Base-by-base conservation (phyloP, 2,113 vertebrate genomes). In the Thamnophis sirtalis region DNA sequence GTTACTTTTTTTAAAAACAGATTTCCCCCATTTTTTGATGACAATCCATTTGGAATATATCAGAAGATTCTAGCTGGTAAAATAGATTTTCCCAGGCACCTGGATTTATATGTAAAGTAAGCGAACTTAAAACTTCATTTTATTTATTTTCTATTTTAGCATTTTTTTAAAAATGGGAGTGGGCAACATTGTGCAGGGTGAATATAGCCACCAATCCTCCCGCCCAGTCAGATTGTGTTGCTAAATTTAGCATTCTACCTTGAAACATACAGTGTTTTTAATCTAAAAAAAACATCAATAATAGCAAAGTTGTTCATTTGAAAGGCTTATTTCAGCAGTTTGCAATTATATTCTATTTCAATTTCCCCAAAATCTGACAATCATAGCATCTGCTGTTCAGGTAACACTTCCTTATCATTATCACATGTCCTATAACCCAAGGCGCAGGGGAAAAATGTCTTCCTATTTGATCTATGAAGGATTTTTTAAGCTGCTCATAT, bases 21-120 rank as follows among this genome's bases (percentile, higher is more conserved):
- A 93, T 99, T 99, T 93, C 99, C 99, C 0, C 99, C 99, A 0
- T 99, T 99, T 97, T 99, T 99, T 93, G 99, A 99, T 92, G 99
- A 99, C 97, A 99, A 99, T 96, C 99, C 99, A 0, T 99, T 99
- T 95, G 99, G 99, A 86, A 99, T 99, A 93, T 99, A 99, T 95
- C 99, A 99, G 96, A 99, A 99, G 96, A 99, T 99, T 73, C 98
- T 99, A 85, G 98, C 98, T 2, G 99, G 98, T 95, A 99, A 98
- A 93, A 98, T 99, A 94, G 99, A 99, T 91, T 99, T 99, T 96
- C 99, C 99, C 0, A 98, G 98, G 21, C 98, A 99, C 94, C 97
- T 99, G 98, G 99, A 99, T 96, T 99, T 99, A 95, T 98, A 98
- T 38, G 98, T 99, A 9, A 99, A 99, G 99, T 99, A 98, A 98